Conservation (phyloP, 2,797 vertebrate species). For the Leptatherina wallacei region DNA sequence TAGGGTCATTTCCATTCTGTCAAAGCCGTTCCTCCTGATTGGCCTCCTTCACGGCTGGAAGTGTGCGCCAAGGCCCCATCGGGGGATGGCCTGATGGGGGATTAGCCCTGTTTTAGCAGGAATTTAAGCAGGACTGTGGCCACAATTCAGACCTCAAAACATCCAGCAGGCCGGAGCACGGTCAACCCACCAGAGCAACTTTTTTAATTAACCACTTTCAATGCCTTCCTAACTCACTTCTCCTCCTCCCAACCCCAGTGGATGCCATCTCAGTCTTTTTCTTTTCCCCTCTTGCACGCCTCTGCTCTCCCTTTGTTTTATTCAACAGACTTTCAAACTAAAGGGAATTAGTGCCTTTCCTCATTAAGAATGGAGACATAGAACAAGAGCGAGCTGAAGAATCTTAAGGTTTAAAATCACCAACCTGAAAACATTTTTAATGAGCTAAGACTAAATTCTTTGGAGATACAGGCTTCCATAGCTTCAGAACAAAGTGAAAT, state of each 20-base stretch:
- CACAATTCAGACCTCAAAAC: constrained; percentile 57
- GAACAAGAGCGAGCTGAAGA: constrained; percentile 54
- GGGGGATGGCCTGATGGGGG: constrained; percentile 66
- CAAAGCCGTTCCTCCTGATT: constrained; percentile 74
- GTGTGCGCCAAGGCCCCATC: constrained; percentile 48
- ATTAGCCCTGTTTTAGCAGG: constrained; percentile 76
- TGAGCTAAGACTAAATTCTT: constrained; percentile 43
- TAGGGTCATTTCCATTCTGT: constrained; percentile 73
- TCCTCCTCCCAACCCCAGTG: constrained; percentile 31
- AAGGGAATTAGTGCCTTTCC: constrained; percentile 69
- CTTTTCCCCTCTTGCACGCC: constrained; percentile 30
- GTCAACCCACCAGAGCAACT: constrained; percentile 68
- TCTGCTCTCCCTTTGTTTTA: constrained; percentile 75
- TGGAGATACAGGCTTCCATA: constrained; percentile 26
- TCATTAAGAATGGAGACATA: constrained; percentile 73
- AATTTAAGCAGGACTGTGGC: constrained; percentile 64
- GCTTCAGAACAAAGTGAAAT: constrained; percentile 14
- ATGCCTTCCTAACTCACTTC: constrained; percentile 61
- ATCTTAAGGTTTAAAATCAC: constrained; percentile 60
- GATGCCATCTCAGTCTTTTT: constrained; percentile 56
- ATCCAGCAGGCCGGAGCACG: constrained; percentile 47
- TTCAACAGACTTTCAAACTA: constrained; percentile 70
- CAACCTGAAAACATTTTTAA: constrained; percentile 66
- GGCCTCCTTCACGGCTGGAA: constrained; percentile 73
- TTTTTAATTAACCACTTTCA: constrained; percentile 80